A percentile compares a stretch with the other conserved stretches of the same genome.
Evolutionary conservation across 2,797 vertebrate species (phyloP).

Genomic region (Schizopygopsis pylzovi): DNA sequence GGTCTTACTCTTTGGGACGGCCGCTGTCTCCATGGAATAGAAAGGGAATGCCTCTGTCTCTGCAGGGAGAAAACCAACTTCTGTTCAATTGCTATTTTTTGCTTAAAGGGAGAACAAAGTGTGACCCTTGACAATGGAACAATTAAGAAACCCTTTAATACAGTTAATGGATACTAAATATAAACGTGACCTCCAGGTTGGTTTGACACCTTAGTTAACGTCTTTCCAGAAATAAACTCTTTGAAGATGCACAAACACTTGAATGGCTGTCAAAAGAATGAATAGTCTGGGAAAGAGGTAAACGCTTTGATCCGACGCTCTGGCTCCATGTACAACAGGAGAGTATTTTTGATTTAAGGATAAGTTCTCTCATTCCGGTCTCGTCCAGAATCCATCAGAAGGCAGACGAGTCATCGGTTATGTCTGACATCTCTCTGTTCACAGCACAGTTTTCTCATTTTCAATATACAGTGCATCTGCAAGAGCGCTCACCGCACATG

Average conservation of each 20-base stretch:
- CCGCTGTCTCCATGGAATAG: constrained; percentile 71
- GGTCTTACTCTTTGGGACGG: constrained; percentile 78
- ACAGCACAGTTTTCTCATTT: constrained; percentile 18
- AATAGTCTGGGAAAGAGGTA: constrained; percentile 2
- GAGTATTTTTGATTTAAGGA: constrained; percentile 9
- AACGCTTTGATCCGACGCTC: constrained; percentile 1
- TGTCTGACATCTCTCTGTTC: constrained; percentile 27
- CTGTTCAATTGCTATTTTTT: constrained; percentile 56
- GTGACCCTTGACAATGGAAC: not conserved
- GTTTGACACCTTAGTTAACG: not conserved
- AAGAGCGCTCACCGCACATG: not conserved
- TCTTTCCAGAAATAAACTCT: constrained; percentile 7
- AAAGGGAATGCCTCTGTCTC: constrained; percentile 66
- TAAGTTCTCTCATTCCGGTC: constrained; percentile 20
- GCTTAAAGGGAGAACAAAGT: constrained; percentile 24
- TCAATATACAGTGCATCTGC: not conserved
- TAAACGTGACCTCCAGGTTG: not conserved
- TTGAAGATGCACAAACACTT: not conserved
- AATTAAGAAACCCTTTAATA: not conserved
- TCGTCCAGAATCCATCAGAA: constrained; percentile 18
- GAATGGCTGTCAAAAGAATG: not conserved
- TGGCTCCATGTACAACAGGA: not conserved
- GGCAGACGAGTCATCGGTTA: constrained; percentile 7
- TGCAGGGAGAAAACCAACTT: constrained; percentile 79
- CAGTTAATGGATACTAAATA: constrained; percentile 4